A percentile compares a stretch with the other conserved stretches of the same genome.
phyloP scores from a whole-genome alignment of 1,140 invertebrate genomes.

The Drosophila equinoxialis region DNA sequence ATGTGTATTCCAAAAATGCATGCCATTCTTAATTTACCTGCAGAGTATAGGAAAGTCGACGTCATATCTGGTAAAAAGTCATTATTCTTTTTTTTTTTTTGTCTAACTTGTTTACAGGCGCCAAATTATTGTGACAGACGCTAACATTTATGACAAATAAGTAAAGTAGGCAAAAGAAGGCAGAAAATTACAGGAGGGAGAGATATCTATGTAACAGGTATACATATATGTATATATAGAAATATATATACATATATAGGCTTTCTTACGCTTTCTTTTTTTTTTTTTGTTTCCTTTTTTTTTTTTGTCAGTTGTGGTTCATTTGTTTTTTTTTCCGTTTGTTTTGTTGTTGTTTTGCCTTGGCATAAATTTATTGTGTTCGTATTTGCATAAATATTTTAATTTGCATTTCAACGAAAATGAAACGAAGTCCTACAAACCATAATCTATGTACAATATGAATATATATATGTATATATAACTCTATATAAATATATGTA shows the following conservation, averaged over 20 bases:
- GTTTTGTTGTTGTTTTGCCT: constrained; percentile 37
- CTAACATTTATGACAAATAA: constrained; percentile 67
- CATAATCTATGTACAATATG: constrained; percentile 16
- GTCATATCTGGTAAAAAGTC: background rate
- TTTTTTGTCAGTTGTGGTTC: constrained; percentile 48
- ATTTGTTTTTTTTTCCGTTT: constrained; percentile 40
- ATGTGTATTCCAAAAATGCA: too few species aligned
- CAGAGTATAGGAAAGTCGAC: background rate
- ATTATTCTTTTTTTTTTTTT: constrained; percentile 17
- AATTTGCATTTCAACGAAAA: constrained; percentile 79
- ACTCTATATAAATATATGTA: constrained; percentile 9
- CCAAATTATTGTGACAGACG: constrained; percentile 71
- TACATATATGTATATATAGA: constrained; percentile 58
- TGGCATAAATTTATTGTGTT: constrained; percentile 76
- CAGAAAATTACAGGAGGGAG: background rate
- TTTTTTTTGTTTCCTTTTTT: constrained; percentile 43
- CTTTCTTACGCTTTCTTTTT: constrained; percentile 32
- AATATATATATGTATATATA: constrained; percentile 11
- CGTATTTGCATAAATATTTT: constrained; percentile 80
- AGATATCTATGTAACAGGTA: constrained; percentile 64
- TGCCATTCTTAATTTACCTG: too few species aligned
- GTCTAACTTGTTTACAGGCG: constrained; percentile 53
- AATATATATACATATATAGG: constrained; percentile 1
- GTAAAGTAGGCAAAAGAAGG: background rate
- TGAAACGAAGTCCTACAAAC: constrained; percentile 30